Evolutionary conservation across 2,113 vertebrate genomes (phyloP), one percentile per base, ranked within the genome.

Genomic region (Acrocephalus arundinaceus): DNA sequence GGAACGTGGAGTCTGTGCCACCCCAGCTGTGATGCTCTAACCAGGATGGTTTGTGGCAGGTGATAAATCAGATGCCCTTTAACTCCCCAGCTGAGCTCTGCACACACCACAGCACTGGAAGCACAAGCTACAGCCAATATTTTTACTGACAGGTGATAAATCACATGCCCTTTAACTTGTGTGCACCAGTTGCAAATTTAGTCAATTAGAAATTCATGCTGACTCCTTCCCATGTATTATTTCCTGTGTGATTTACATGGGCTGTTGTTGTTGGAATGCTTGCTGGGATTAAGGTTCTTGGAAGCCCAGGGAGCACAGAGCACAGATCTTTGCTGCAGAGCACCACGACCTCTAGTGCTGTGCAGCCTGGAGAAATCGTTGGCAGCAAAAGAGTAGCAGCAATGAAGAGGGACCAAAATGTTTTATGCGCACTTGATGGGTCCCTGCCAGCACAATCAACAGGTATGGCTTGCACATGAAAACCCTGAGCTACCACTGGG

Each of bases 111-210:
- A 31, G 46, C 37, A 48, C 81, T 45, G 82, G 65, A 41, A 92
- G 66, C 73, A 89, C 19, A 9, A 96, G 84, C 92, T 94, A 63
- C 37, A 85, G 93, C 89, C 96, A 87, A 13, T 43, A 90, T 80
- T 94, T 94, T 79, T 66, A 91, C 85, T 96, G 97, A 94, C 90
- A 96, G 91, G 79, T 96, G 96, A 96, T 96, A 93, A 97, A 97
- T 97, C 93, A 94, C 84, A 54, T 92, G 94, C 93, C 97, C 97
- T 97, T 97, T 97, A 93, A 96, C 96, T 95, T n/a, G 84, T 66
- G 74, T 43, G 75, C 82, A 92, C 90, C 93, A 86, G 93, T 92
- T 94, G 87, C 96, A 97, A 95, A 97, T 94, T 62, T 25, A 70
- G 90, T 94, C 94, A 96, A 97, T 96, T 97, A 96, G 94, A 95